Base-by-base conservation (phyloP, 1,140 invertebrate species). In the Ladona fulva region DNA sequence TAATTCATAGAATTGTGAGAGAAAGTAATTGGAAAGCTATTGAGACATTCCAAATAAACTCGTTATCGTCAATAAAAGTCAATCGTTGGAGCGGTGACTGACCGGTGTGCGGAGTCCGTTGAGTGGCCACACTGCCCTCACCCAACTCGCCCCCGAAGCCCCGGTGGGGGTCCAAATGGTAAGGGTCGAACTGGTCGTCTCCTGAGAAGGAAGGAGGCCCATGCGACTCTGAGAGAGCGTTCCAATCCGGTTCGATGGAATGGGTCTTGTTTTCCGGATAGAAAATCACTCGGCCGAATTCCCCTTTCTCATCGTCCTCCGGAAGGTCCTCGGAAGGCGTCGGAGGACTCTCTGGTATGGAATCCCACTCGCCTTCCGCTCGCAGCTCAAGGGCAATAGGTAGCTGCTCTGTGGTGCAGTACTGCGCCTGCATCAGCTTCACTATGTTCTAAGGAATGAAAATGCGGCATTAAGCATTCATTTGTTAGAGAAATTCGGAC, bases 281-380 rank as follows among this genome's bases (percentile, higher is more conserved):
- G 78, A 52, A 78, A 6, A 78, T 74, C 12, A 78, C 37, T 14
- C 75, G 12, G 6, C 78, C 78, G 75, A 42, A 78, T 0, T 78
- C 78, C 3, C 52, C 76, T 37, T n/a, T n/a, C n/a, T 1, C n/a
- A 25, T 77, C 75, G 19, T 77, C 76, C 16, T 77, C 76, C n/a
- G n/a, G 24, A 16, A 37, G 22, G 42, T 52, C 42, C 12, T 59
- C 42, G 22, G 42, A 59, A 25, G 74, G 52, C 16, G 44, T 10
- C 10, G 10, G 44, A 10, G 29, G 29, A 8, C 1, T 37, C 8
- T 37, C 29, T 37, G 29, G 29, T 37, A 37, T 5, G 8, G 29
- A 37, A 5, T 37, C 29, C 29, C 29, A 8, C 29, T 37, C n/a
- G n/a, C n/a, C n/a, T n/a, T n/a, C 29, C 8, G 29, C 29, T 8